Evolutionary conservation across 2,113 vertebrate genomes (phyloP).

Genomic region (Kryptolebias marmoratus): DNA sequence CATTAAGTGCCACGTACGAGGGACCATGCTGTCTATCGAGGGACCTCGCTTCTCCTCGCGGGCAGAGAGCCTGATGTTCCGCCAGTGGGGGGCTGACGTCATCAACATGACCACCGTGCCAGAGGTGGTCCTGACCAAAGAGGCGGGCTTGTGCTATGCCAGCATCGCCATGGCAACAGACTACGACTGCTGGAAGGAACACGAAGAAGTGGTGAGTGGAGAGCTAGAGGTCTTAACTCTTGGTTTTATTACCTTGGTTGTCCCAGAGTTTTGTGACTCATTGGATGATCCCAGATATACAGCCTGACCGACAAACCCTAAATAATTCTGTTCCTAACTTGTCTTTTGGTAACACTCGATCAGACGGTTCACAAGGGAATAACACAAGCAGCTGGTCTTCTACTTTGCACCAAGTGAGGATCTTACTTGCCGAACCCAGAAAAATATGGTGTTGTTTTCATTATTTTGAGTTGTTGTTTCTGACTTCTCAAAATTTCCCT

Average conservation of each 20-base stretch:
- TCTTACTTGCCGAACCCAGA: too few relatives aligned
- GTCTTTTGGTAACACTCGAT: too few relatives aligned
- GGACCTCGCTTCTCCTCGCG: slow-evolving; percentile 95
- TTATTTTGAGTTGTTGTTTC: too few relatives aligned
- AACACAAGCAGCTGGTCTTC: too few relatives aligned
- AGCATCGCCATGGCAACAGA: slow-evolving; percentile 98
- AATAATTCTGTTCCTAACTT: too few relatives aligned
- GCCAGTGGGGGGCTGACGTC: slow-evolving; percentile 92
- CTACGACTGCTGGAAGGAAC: slow-evolving; percentile 98
- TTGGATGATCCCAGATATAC: too few relatives aligned
- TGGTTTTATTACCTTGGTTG: slow-evolving; percentile 1
- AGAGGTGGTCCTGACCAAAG: slow-evolving; percentile 95
- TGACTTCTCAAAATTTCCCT: too few relatives aligned
- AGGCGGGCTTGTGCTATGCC: slow-evolving; percentile 94
- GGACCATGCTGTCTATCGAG: slow-evolving; percentile 92
- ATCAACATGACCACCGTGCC: slow-evolving; percentile 99
- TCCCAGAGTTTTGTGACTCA: neutral
- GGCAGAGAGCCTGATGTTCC: slow-evolving; percentile 93
- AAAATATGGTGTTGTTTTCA: too few relatives aligned
- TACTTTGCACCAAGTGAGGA: too few relatives aligned
- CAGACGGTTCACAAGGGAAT: too few relatives aligned
- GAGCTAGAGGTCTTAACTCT: neutral
- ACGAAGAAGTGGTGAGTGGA: slow-evolving; percentile 91
- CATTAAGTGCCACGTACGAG: slow-evolving; percentile 89
- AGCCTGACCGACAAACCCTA: too few relatives aligned